phyloP scores from a whole-genome alignment of 2,113 vertebrate genomes.

The Equus quagga region DNA sequence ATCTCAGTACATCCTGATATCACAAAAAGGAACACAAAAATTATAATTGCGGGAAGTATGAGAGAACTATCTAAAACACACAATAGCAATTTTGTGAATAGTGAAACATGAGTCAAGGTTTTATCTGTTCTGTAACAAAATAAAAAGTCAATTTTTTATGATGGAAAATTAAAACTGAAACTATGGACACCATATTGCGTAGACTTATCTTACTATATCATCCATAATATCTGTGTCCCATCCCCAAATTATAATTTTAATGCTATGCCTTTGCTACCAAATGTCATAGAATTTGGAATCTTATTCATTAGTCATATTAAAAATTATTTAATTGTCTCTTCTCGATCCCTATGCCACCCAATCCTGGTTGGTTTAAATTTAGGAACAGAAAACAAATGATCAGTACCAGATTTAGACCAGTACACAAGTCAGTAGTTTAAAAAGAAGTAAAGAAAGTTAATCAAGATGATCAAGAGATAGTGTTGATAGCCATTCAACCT shows the following conservation, averaged over 20 bases:
- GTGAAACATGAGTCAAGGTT: neutral
- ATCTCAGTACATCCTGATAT: neutral
- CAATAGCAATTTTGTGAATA: neutral
- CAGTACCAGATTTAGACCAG: neutral
- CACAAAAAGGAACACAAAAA: neutral
- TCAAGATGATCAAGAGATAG: neutral
- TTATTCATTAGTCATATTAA: conserved; percentile 7
- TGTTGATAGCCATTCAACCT: neutral
- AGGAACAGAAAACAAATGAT: neutral
- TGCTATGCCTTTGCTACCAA: neutral
- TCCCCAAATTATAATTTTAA: neutral
- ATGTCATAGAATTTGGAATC: neutral
- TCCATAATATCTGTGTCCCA: neutral
- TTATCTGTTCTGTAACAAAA: neutral
- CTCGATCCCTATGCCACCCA: neutral
- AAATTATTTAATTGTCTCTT: neutral
- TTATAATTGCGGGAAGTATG: conserved; percentile 14
- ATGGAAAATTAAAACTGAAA: neutral
- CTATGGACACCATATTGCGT: neutral
- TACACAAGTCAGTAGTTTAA: neutral
- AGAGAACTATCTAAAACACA: neutral
- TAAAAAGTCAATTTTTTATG: neutral
- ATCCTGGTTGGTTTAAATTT: neutral
- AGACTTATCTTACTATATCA: neutral
- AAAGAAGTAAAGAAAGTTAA: neutral